Conservation (phyloP, 2,888 invertebrate genomes). For the Saturnia japonica region DNA sequence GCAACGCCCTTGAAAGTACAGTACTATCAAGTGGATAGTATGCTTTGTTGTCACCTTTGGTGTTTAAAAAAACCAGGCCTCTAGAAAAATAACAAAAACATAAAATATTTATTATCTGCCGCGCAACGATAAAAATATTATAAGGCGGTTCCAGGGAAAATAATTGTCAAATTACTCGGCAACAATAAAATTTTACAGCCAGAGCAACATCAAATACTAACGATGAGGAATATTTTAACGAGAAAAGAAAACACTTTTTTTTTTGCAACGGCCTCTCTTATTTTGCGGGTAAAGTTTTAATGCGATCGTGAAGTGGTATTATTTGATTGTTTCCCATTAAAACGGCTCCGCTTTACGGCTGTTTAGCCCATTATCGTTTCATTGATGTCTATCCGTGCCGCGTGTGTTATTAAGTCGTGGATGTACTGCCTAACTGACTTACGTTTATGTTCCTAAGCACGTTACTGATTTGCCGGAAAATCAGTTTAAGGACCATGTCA, state of each 20-base stretch:
- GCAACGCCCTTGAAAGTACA: too few species aligned
- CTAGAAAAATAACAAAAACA: not conserved
- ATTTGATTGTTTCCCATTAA: constrained; percentile 16
- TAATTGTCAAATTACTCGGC: not conserved
- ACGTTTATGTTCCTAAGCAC: not conserved
- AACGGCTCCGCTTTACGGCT: constrained; percentile 25
- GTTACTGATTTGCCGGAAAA: too few species aligned
- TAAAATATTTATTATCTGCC: not conserved
- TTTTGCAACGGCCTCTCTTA: not conserved
- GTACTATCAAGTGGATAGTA: too few species aligned
- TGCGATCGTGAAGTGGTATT: constrained; percentile 11
- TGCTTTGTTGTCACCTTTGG: too few species aligned
- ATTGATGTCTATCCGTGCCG: constrained; percentile 7
- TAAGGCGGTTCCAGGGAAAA: not conserved
- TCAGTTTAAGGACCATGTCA: too few species aligned
- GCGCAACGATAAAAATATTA: not conserved
- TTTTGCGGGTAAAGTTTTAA: constrained; percentile 13
- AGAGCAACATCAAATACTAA: not conserved
- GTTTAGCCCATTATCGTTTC: constrained; percentile 26
- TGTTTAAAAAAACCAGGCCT: not conserved
- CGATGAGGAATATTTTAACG: not conserved
- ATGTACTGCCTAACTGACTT: not conserved
- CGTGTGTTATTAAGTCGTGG: not conserved
- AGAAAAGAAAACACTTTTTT: not conserved
- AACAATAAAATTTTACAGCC: not conserved